Evolutionary conservation across 2,888 invertebrate genomes (phyloP).

Genomic region (Gryllus longicercus): DNA sequence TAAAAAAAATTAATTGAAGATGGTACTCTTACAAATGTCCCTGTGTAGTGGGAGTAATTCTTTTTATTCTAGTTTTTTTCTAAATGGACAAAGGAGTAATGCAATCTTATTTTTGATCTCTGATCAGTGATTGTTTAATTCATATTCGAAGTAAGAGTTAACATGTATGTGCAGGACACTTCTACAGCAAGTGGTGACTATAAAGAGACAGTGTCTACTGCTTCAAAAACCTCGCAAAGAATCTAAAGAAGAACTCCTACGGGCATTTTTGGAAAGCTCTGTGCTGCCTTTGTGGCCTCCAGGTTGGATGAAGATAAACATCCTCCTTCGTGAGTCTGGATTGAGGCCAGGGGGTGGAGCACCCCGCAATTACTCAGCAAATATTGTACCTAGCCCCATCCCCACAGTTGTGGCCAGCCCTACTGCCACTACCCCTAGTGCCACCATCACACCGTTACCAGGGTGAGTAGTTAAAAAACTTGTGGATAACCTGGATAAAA

Average conservation of each 20-base stretch:
- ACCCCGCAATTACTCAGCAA: not conserved
- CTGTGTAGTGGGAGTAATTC: too few relatives aligned
- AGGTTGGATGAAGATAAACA: slow-evolving; percentile 63
- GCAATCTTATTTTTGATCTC: too few relatives aligned
- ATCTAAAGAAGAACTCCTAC: slow-evolving; percentile 53
- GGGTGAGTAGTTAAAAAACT: not conserved
- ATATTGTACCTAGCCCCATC: slow-evolving; percentile 38
- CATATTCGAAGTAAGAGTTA: too few relatives aligned
- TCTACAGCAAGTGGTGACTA: slow-evolving; percentile 47
- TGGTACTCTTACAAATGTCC: too few relatives aligned
- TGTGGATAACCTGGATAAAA: too few relatives aligned
- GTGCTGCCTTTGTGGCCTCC: slow-evolving; percentile 65
- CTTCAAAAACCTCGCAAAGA: slow-evolving; percentile 50
- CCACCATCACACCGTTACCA: not conserved
- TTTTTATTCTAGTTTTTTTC: too few relatives aligned
- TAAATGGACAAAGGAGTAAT: too few relatives aligned
- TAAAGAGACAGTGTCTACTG: slow-evolving; percentile 51
- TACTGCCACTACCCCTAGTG: not conserved
- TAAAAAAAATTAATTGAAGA: too few relatives aligned
- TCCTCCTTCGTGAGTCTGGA: slow-evolving; percentile 53
- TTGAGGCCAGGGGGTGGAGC: slow-evolving; percentile 32
- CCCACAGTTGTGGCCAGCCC: not conserved
- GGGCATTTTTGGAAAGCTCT: slow-evolving; percentile 55
- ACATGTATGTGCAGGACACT: not conserved
- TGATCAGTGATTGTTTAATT: too few relatives aligned